These are phyloP conservation scores for Eunapius fragilis DNA, from an alignment of 37 sponge, comb jelly and placozoan genomes.

Conservation along the genomic window DNA sequence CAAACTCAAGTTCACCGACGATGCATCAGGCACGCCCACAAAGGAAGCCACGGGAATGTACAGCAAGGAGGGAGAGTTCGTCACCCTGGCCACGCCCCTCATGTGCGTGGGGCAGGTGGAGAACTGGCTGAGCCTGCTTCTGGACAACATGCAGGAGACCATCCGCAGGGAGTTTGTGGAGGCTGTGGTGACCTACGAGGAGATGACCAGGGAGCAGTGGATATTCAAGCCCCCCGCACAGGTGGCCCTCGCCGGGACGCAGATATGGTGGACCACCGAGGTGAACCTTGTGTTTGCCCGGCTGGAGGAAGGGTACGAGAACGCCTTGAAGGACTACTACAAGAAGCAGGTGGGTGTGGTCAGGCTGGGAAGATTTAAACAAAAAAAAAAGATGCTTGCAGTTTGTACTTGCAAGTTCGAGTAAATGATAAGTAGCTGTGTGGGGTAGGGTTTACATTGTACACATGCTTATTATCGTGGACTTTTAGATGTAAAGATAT, in stretches of 20 bases:
- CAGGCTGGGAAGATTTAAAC: background rate
- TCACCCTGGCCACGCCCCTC: conserved; percentile 80
- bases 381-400: too few relatives aligned
- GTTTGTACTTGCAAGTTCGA: too few relatives aligned
- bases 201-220: conserved; percentile 96
- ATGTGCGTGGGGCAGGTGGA: conserved; percentile 89
- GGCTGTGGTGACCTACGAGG: conserved; percentile 96
- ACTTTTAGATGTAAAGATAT: too few relatives aligned
- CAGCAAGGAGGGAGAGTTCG: conserved; percentile 94
- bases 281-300: conserved; percentile 90
- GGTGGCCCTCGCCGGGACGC: conserved; percentile 94
- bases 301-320: conserved; percentile 98
- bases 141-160: conserved; percentile 83
- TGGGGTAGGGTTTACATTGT: background rate
- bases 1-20: conserved; percentile 87
- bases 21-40: conserved; percentile 77
- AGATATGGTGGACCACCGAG: conserved; percentile 99
- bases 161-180: conserved; percentile 84
- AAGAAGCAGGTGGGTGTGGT: conserved; percentile 81
- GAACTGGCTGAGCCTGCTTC: conserved; percentile 83
- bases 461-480: background rate
- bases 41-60: conserved; percentile 93
- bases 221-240: conserved; percentile 97
- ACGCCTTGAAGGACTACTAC: conserved; percentile 97
- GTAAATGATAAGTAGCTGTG: too few relatives aligned